phyloP scores from a whole-genome alignment of 2,888 invertebrate genomes.

The Meloe dianella region DNA sequence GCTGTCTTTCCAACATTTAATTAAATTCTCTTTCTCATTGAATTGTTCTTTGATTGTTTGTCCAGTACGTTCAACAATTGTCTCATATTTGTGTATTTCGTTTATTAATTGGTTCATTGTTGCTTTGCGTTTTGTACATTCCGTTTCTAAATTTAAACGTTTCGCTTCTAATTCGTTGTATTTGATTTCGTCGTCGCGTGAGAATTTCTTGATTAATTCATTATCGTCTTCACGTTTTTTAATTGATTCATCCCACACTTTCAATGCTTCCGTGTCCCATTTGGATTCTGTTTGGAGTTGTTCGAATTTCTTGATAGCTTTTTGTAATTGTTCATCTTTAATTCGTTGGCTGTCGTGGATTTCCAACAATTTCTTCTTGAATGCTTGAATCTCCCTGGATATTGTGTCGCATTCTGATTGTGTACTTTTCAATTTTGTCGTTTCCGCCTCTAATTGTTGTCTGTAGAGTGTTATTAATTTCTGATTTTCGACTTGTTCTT shows the following conservation, averaged over 20 bases:
- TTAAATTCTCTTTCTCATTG: conserved; percentile 70
- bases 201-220: conserved; percentile 73
- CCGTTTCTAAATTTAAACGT: conserved; percentile 61
- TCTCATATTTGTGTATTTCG: conserved; percentile 64
- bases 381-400: conserved; percentile 61
- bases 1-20: conserved; percentile 75
- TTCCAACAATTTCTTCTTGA: conserved; percentile 59
- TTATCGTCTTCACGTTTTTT: conserved; percentile 73
- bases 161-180: conserved; percentile 68
- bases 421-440: conserved; percentile 58
- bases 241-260: conserved; percentile 75
- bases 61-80: conserved; percentile 54
- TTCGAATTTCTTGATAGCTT: conserved; percentile 68
- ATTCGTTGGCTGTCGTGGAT: conserved; percentile 60
- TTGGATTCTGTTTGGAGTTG: conserved; percentile 70
- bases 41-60: conserved; percentile 63
- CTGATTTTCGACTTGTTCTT: conserved; percentile 66
- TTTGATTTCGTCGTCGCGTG: conserved; percentile 72
- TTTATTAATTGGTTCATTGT: conserved; percentile 60
- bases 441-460: conserved; percentile 72
- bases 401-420: conserved; percentile 61
- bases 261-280: conserved; percentile 71
- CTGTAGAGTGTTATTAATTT: conserved; percentile 72
- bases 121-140: conserved; percentile 60
- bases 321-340: conserved; percentile 62